Base-by-base conservation (phyloP, 2,888 invertebrate genomes). In the Xylota segnis region DNA sequence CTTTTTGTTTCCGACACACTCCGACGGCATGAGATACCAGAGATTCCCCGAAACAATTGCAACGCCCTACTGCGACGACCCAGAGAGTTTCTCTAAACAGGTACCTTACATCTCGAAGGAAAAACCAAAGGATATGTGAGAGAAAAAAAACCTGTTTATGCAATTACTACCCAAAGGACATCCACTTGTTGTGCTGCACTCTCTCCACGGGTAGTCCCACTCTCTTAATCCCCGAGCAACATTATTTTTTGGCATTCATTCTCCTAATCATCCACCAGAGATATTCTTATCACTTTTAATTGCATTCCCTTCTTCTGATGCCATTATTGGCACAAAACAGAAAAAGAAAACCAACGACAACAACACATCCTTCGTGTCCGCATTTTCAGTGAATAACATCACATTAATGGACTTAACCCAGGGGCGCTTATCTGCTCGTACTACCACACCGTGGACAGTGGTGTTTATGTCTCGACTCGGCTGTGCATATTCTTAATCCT, bases 331-430 rank as follows among this genome's bases (percentile, higher is more conserved):
- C 50, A 50, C 10, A 47, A 16, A 5, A n/a, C 50, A 50, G 4
- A 47, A 16, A 10, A 23, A 12, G 5, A 6, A 40, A 29, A 45
- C 7, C 45, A 29, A 23, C 3, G 9, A 16, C 18, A 32, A 34
- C n/a, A 37, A 61, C 23, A 63, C 18, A 18, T 23, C 32, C 14
- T 34, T 54, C 14, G n/a, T n/a, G 10, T 59, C 32, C 37, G 10
- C 32, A n/a, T 52, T 74, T 74, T 74, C 58, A 16, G 52, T 45
- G 54, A 68, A 75, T 61, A 81, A 81, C 66, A 81, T 61, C 45
- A 66, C 66, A 74, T 66, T 68, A 83, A 78, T 72, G 78, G 78
- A 66, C 59, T 72, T 72, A 66, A 47, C 56, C 83, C 37, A 63
- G 40, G 50, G 66, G 66, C 68, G 63, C 45, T 79, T 78, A 79